These are phyloP conservation scores for Rhinoderma darwinii DNA, from an alignment of 2,113 vertebrate genomes.

Conservation along the genomic window DNA sequence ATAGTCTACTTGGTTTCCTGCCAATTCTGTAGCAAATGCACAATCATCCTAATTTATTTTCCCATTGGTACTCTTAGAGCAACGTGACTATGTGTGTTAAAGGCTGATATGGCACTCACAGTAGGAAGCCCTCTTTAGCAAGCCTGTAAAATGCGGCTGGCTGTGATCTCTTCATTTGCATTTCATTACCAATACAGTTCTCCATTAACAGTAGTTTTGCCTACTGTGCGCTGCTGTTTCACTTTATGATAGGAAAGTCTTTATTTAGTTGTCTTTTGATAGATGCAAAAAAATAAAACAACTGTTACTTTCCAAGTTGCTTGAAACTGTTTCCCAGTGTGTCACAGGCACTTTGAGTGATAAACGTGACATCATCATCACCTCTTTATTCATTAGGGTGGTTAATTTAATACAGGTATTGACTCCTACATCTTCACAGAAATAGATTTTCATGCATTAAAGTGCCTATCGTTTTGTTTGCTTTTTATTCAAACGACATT, in stretches of 20 bases:
- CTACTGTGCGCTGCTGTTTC: conserved; percentile 49
- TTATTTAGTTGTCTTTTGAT: conserved; percentile 52
- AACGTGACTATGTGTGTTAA: conserved; percentile 53
- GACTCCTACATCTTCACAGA: conserved; percentile 7
- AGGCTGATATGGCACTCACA: conserved; percentile 57
- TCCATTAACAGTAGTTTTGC: conserved; percentile 56
- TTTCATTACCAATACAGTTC: conserved; percentile 58
- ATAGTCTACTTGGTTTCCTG: conserved; percentile 48
- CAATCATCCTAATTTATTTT: conserved; percentile 57
- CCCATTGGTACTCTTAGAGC: conserved; percentile 45
- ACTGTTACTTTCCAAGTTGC: conserved; percentile 33
- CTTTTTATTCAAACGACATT: not conserved
- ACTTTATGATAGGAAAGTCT: conserved; percentile 51
- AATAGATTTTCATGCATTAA: not conserved
- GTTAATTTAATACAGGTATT: conserved; percentile 23
- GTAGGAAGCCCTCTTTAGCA: conserved; percentile 55
- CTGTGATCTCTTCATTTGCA: conserved; percentile 58
- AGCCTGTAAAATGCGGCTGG: conserved; percentile 53
- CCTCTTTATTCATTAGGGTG: conserved; percentile 17
- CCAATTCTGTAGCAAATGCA: conserved; percentile 40
- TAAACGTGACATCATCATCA: conserved; percentile 23
- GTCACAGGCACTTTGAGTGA: not conserved
- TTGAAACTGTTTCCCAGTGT: conserved; percentile 24
- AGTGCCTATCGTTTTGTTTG: not conserved
- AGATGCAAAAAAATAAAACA: conserved; percentile 20